Conservation (phyloP, 2,888 invertebrate species). For the Eledone cirrhosa region DNA sequence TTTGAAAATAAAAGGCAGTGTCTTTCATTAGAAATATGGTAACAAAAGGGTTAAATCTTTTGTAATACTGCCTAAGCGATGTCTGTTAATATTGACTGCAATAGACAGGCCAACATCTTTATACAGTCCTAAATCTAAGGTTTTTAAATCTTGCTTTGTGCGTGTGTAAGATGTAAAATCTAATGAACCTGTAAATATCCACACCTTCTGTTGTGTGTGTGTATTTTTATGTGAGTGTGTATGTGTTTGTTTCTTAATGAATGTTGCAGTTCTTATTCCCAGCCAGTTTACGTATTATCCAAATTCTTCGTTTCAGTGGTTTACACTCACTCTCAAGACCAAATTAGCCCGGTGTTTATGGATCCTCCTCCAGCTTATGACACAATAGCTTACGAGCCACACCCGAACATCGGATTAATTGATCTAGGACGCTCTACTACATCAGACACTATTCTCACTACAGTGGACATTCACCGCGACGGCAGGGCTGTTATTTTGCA, state of each 20-base stretch:
- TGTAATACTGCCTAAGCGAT: too few species aligned
- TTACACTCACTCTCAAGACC: conserved; percentile 59
- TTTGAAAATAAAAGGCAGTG: too few species aligned
- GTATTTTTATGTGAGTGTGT: background rate
- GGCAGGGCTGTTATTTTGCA: conserved; percentile 43
- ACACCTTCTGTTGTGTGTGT: background rate
- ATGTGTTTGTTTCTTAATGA: background rate
- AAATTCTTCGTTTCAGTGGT: conserved; percentile 46
- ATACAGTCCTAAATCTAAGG: background rate
- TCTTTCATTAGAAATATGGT: too few species aligned
- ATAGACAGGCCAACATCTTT: too few species aligned
- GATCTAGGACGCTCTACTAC: conserved; percentile 20
- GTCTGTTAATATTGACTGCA: too few species aligned
- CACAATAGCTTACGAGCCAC: conserved; percentile 34
- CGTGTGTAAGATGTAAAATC: background rate
- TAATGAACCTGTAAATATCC: background rate
- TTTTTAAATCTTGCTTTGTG: background rate
- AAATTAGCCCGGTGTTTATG: conserved; percentile 42
- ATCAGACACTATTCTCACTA: conserved; percentile 28
- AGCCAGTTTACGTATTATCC: background rate
- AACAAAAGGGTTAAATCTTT: too few species aligned
- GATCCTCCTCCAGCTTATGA: conserved; percentile 59
- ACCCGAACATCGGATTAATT: conserved; percentile 8
- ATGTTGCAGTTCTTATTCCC: too few species aligned
- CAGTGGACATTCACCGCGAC: conserved; percentile 30